phyloP scores from a whole-genome alignment of 2,113 vertebrate species.

The Cygnus buccinator region DNA sequence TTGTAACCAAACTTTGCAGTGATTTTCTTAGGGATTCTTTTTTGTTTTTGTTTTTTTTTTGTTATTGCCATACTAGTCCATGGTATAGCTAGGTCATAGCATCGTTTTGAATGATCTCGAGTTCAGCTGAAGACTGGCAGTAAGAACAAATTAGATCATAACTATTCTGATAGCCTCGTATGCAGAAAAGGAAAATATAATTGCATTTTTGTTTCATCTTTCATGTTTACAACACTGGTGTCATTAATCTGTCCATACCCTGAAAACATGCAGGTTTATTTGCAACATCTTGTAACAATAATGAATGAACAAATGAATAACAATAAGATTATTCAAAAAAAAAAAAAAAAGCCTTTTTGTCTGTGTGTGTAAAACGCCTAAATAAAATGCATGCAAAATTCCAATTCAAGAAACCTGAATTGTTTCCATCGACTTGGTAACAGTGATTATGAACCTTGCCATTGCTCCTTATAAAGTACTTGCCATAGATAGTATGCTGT shows the following conservation, averaged over 20 bases:
- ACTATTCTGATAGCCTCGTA: not conserved
- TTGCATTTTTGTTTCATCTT: not conserved
- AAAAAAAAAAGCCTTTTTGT: too few species aligned
- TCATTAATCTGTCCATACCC: not conserved
- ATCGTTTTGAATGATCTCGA: constrained; percentile 9
- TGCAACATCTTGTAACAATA: not conserved
- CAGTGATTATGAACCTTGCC: not conserved
- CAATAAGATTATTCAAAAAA: not conserved
- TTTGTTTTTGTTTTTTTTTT: not conserved
- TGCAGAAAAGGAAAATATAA: not conserved
- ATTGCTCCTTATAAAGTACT: not conserved
- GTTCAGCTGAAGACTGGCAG: not conserved
- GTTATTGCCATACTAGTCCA: not conserved
- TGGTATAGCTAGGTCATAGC: not conserved
- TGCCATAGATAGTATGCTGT: not conserved
- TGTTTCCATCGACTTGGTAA: not conserved
- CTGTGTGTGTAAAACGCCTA: not conserved
- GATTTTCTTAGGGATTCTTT: constrained; percentile 5
- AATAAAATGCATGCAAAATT: not conserved
- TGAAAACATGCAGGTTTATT: not conserved
- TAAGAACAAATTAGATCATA: not conserved
- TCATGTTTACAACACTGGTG: not conserved
- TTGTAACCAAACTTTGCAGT: not conserved
- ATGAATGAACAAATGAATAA: not conserved
- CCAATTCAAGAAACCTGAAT: not conserved